These are phyloP conservation scores for Lycocerus yunnanus DNA, from an alignment of 2,888 invertebrate genomes.

Conservation along the genomic window DNA sequence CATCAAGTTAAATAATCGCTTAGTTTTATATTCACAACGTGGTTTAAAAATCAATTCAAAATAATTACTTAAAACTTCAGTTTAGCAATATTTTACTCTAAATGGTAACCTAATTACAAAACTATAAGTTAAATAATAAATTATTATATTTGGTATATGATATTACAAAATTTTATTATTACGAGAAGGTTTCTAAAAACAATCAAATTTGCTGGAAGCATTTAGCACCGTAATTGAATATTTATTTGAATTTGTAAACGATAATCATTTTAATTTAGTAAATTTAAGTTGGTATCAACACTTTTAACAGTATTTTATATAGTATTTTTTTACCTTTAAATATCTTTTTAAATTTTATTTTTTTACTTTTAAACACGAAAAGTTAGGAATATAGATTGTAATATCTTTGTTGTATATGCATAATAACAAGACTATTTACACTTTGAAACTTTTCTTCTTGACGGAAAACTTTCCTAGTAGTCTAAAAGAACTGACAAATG, in stretches of 20 bases:
- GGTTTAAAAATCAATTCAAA: background rate
- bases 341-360: background rate
- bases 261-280: background rate
- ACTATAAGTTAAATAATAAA: background rate
- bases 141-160: background rate
- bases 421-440: constrained; percentile 1
- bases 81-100: background rate
- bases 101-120: background rate
- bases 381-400: background rate
- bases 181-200: background rate
- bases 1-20: background rate
- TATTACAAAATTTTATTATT: background rate
- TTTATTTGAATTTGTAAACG: background rate
- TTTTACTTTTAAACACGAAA: background rate
- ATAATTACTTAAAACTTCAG: background rate
- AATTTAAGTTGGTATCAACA: too few relatives aligned
- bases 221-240: background rate
- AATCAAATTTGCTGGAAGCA: background rate
- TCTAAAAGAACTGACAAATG: constrained; percentile 1
- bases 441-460: background rate
- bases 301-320: background rate
- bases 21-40: background rate
- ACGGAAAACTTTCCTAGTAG: background rate
- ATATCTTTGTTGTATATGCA: background rate
- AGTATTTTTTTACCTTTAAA: background rate